Percentiles rank a stretch among this genome's conserved stretches.
phyloP scores from a whole-genome alignment of 2,797 vertebrate genomes.

The Eospalax fontanierii region DNA sequence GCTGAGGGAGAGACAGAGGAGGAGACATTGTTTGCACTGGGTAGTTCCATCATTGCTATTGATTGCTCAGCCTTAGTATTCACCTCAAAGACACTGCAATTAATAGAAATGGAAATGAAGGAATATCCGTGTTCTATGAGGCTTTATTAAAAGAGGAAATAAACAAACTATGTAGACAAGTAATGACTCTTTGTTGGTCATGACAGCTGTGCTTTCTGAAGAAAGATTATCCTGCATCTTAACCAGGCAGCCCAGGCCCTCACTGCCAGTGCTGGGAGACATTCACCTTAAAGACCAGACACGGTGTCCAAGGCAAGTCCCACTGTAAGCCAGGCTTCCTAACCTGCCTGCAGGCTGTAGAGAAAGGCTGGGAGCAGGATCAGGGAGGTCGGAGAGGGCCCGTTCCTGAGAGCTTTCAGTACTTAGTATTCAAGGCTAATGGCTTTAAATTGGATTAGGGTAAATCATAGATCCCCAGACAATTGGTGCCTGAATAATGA shows the following conservation, averaged over 20 bases:
- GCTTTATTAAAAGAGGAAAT: constrained; percentile 83
- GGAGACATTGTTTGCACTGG: constrained; percentile 78
- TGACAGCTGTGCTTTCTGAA: constrained; percentile 73
- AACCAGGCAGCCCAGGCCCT: constrained; percentile 59
- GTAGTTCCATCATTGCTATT: constrained; percentile 79
- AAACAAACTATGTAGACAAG: constrained; percentile 73
- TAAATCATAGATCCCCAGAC: constrained; percentile 53
- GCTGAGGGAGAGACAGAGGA: constrained; percentile 57
- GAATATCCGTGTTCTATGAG: constrained; percentile 65
- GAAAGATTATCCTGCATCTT: constrained; percentile 72
- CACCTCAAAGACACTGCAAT: constrained; percentile 81
- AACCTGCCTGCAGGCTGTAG: constrained; percentile 30
- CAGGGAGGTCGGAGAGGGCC: constrained; percentile 3
- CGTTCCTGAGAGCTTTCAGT: constrained; percentile 55
- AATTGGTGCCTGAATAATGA: constrained; percentile 53
- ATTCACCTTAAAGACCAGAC: background rate
- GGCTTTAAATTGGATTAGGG: constrained; percentile 72
- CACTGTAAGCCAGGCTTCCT: background rate
- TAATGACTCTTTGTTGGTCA: constrained; percentile 77
- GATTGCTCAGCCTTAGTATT: constrained; percentile 82
- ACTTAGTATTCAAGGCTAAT: constrained; percentile 79
- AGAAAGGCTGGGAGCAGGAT: constrained; percentile 51
- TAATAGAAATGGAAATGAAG: constrained; percentile 84
- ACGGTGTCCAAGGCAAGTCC: background rate
- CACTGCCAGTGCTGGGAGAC: constrained; percentile 26